Base-by-base conservation (phyloP, 2,113 vertebrate genomes). In the Rhinoptilus africanus region DNA sequence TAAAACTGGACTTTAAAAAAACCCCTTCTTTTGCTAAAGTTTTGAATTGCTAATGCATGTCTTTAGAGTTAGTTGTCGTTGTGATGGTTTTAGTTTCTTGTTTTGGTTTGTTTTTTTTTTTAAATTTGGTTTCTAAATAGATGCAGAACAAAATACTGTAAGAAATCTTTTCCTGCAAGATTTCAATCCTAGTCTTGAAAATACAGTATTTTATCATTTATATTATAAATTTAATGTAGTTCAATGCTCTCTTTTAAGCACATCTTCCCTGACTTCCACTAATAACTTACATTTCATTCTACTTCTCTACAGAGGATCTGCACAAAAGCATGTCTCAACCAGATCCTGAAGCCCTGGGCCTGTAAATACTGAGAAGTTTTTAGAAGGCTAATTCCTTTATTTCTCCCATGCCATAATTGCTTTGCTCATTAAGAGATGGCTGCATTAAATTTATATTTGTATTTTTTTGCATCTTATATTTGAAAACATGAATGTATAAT, bases 401-500 rank as follows among this genome's bases (percentile, higher is more conserved):
- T 85, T 73, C 50, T 75, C 34, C 71, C 34, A 28, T 85, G 47
- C 54, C 37, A 50, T 91, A 96, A 96, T 96, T 87, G 76, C 84
- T 97, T 95, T 85, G 62, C 81, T 95, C 93, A 79, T 95, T 95
- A 67, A 90, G 95, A 97, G 81, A 95, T 84, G 78, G 39, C 81
- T 88, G 54, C 86, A 89, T 94, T 88, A 91, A 92, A 87, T 94
- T 97, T 97, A 72, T 96, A 95, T 97, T 97, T 97, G 91, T 98
- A 69, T 88, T 95, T 97, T 86, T 93, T 93, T 74, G 78, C 75
- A 89, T 96, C 89, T 96, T 96, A 66, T 94, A 91, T 98, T 97
- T 97, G 97, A 91, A 97, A 97, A 98, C 94, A 96, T 91, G 97
- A 97, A 98, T 97, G 82, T 94, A 34, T 97, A 97, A 98, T 98